phyloP scores from a whole-genome alignment of 1,140 invertebrate species.

The Anastrepha ludens region DNA sequence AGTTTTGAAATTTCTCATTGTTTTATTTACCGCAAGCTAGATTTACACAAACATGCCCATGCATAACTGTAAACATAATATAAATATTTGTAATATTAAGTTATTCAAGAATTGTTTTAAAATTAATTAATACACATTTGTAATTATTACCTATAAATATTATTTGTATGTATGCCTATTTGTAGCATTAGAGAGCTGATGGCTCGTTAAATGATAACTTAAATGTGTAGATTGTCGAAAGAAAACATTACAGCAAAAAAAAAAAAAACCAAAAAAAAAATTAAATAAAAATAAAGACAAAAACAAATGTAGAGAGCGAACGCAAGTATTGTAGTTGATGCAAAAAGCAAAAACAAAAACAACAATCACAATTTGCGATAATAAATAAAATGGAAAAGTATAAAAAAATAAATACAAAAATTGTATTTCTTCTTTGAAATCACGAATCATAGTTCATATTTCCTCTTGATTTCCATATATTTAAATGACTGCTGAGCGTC shows the following conservation, averaged over 20 bases:
- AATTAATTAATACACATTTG: neutral
- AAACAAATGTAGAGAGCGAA: neutral
- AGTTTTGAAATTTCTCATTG: too few species aligned
- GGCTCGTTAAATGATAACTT: slow-evolving; percentile 23
- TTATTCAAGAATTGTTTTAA: too few species aligned
- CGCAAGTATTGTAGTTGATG: slow-evolving; percentile 47
- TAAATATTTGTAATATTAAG: too few species aligned
- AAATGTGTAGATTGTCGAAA: slow-evolving; percentile 39
- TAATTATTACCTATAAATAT: slow-evolving; percentile 41
- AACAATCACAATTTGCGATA: slow-evolving; percentile 41
- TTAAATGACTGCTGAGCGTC: too few species aligned
- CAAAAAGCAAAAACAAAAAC: neutral
- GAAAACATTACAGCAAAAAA: neutral
- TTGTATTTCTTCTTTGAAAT: too few species aligned
- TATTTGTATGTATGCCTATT: slow-evolving; percentile 31
- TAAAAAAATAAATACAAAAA: too few species aligned
- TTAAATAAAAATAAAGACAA: neutral
- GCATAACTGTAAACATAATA: too few species aligned
- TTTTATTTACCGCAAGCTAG: too few species aligned
- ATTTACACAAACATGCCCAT: too few species aligned
- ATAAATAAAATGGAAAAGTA: slow-evolving; percentile 10
- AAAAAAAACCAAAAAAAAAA: neutral
- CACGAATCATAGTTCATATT: too few species aligned
- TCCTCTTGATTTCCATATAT: too few species aligned
- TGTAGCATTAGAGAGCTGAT: slow-evolving; percentile 34